phyloP scores from a whole-genome alignment of 2,797 vertebrate genomes.

The Thripadectes ignobilis region DNA sequence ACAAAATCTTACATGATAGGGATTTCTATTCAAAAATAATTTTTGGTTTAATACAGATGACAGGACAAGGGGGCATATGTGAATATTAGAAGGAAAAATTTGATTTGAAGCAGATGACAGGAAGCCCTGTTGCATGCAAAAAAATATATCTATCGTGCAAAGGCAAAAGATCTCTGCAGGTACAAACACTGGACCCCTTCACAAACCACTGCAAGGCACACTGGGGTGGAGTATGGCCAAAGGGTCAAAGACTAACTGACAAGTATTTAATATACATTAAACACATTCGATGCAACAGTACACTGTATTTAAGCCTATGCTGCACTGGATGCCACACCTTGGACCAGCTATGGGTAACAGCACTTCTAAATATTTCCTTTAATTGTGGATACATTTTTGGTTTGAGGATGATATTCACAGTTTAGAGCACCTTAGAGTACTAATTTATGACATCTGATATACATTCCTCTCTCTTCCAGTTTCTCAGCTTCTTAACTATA shows the following conservation, averaged over 20 bases:
- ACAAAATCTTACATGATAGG: conserved; percentile 64
- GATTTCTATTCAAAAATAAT: conserved; percentile 68
- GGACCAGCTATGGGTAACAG: neutral
- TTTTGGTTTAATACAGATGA: conserved; percentile 67
- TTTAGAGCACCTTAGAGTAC: neutral
- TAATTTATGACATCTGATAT: neutral
- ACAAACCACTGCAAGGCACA: conserved; percentile 27
- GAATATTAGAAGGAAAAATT: conserved; percentile 54
- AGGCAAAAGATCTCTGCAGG: conserved; percentile 56
- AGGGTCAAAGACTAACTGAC: neutral
- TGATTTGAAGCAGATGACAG: conserved; percentile 77
- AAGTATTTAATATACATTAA: neutral
- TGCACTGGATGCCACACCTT: neutral
- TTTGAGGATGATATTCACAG: neutral
- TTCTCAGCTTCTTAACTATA: neutral
- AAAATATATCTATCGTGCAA: conserved; percentile 12
- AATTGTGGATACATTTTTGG: neutral
- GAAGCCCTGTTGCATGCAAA: conserved; percentile 47
- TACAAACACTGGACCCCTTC: conserved; percentile 69
- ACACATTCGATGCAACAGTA: neutral
- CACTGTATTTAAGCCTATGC: neutral
- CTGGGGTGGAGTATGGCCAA: neutral
- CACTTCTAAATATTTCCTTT: neutral
- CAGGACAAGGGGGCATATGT: conserved; percentile 70
- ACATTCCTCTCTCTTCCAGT: neutral